These are phyloP conservation scores for Equus quagga DNA, from an alignment of 2,113 vertebrate genomes.

Conservation along the genomic window DNA sequence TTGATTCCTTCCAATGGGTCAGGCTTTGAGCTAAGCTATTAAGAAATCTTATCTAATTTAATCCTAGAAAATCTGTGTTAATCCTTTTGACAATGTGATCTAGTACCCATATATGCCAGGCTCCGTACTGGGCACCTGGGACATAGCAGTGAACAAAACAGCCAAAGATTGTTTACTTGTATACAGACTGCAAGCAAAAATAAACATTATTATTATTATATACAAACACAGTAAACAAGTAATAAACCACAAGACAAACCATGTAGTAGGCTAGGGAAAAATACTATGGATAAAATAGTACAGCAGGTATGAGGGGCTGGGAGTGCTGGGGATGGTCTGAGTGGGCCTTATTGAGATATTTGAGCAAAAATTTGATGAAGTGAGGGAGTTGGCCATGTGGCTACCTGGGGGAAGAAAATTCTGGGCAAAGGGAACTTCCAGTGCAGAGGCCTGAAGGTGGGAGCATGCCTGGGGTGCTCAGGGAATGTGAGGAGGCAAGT, in stretches of 20 bases:
- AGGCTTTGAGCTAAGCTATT: not conserved
- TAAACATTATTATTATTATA: no score
- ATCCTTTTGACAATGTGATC: not conserved
- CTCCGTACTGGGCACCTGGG: not conserved
- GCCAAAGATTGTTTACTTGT: not conserved
- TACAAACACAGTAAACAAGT: no score
- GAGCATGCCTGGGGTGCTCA: not conserved
- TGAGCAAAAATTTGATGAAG: not conserved
- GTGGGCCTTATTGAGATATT: not conserved
- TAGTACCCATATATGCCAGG: not conserved
- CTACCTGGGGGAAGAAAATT: not conserved
- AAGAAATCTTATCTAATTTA: not conserved
- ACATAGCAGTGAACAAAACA: not conserved
- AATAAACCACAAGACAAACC: not conserved
- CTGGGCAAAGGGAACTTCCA: not conserved
- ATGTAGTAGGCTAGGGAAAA: not conserved
- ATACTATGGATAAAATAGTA: not conserved
- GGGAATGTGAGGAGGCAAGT: not conserved
- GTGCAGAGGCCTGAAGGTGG: not conserved
- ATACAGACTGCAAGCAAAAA: not conserved
- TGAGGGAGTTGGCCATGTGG: not conserved
- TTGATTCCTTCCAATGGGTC: not conserved
- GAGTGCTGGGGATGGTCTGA: not conserved
- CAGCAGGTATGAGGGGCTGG: not conserved
- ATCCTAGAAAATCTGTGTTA: not conserved